Evolutionary conservation across 2,888 invertebrate species (phyloP).

Genomic region (Eurois occulta): DNA sequence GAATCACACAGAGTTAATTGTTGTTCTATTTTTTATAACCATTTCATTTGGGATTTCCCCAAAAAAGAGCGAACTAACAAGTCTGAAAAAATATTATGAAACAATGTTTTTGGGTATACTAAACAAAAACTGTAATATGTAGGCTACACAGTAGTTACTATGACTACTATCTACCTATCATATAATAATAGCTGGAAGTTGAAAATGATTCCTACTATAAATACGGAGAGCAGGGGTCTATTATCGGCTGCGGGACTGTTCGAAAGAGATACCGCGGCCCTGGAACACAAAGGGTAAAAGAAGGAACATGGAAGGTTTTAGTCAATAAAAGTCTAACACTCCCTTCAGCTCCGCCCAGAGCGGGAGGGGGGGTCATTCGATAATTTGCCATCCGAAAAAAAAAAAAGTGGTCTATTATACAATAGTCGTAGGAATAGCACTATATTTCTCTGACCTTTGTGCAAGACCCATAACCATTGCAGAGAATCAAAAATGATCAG

Average conservation of each 20-base stretch:
- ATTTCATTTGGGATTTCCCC: background rate
- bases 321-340: too few species aligned
- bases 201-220: background rate
- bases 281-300: too few species aligned
- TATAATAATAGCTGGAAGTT: too few species aligned
- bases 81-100: slow-evolving; percentile 11
- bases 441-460: background rate
- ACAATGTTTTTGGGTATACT: background rate
- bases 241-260: too few species aligned
- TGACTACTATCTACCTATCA: too few species aligned
- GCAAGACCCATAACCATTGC: background rate
- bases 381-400: too few species aligned
- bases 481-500: background rate
- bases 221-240: background rate
- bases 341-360: too few species aligned
- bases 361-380: too few species aligned
- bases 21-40: background rate
- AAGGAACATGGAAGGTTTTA: too few species aligned
- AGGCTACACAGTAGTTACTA: background rate
- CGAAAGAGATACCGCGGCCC: too few species aligned
- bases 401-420: too few species aligned
- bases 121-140: background rate
- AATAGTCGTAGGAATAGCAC: too few species aligned
- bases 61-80: background rate
- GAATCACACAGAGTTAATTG: background rate